Base-by-base conservation (phyloP, 2,888 invertebrate genomes). In the Nasonovia ribisnigri region DNA sequence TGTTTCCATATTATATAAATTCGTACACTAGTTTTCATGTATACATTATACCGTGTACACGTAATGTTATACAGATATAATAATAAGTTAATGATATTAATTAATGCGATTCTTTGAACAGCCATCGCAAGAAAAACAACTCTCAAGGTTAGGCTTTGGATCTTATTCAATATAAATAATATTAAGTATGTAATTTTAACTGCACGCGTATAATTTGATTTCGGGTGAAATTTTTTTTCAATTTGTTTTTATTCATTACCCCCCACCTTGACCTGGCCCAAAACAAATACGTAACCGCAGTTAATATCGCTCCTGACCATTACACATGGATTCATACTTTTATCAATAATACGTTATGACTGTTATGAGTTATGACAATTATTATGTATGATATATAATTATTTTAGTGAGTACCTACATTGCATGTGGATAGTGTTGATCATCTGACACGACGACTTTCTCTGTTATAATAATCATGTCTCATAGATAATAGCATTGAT, bases 51-150 rank as follows among this genome's bases (percentile, higher is more conserved):
- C 77, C 20, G 77, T 77, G 36, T 36, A 8, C 36, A 36, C 16
- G 77, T 77, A 77, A 77, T 77, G 26, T 36, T 20, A 36, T 77
- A 20, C 77, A 20, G 36, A 20, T 77, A 36, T 77, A 77, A 67
- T 67, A n/a, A 77, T 77, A n/a, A 77, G 77, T 77, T 77, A 77
- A 77, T 77, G 77, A 77, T 77, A 77, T 77, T 77, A 20, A 77
- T 77, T 77, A 77, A 77, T 20, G 36, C 36, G 77, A 20, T 77
- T 77, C 77, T 77, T 36, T 77, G 77, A 77, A 77, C 77, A 36
- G 77, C 20, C 36, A 20, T 36, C 77, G 36, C 77, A 6, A 77
- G 77, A 77, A 77, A 67, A 67, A 67, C 77, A 77, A 77, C 20
- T 77, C 77, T 77, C 77, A 77, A 77, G 77, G 77, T 77, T 77